Evolutionary conservation across 2,797 vertebrate species (phyloP).

Genomic region (Enteromius fasciolatus): DNA sequence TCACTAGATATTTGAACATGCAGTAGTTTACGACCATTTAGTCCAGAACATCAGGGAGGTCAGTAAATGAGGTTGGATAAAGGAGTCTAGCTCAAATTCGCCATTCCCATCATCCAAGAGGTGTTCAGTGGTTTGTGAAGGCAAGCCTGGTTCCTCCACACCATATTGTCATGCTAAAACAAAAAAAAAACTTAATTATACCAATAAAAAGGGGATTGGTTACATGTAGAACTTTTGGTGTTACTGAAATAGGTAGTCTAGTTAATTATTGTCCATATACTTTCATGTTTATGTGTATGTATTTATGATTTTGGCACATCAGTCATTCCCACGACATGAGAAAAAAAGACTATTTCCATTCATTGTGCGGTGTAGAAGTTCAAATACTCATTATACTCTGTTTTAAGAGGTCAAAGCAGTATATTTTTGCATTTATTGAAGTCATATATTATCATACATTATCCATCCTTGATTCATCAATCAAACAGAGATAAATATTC

Average conservation of each 20-base stretch:
- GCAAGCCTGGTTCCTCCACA: background rate
- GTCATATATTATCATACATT: slow-evolving; percentile 17
- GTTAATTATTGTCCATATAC: background rate
- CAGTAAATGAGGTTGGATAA: slow-evolving; percentile 1
- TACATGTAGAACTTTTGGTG: background rate
- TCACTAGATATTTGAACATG: background rate
- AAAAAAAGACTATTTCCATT: slow-evolving; percentile 1
- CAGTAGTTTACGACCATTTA: background rate
- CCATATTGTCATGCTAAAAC: background rate
- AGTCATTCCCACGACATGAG: background rate
- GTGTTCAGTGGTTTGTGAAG: background rate
- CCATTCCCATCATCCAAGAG: background rate
- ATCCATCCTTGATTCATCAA: background rate
- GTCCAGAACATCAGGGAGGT: background rate
- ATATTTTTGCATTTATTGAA: slow-evolving; percentile 5
- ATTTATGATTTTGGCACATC: background rate
- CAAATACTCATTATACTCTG: background rate
- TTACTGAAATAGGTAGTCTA: background rate
- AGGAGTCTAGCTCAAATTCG: background rate
- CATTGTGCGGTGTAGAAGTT: background rate
- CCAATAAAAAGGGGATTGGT: too few species aligned
- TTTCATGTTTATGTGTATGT: background rate
- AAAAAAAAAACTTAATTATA: background rate
- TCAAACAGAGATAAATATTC: slow-evolving; percentile 33
- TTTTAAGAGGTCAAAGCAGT: slow-evolving; percentile 7